These are phyloP conservation scores for Drosophila austrosaltans DNA, from an alignment of 2,888 invertebrate species.

Conservation along the genomic window DNA sequence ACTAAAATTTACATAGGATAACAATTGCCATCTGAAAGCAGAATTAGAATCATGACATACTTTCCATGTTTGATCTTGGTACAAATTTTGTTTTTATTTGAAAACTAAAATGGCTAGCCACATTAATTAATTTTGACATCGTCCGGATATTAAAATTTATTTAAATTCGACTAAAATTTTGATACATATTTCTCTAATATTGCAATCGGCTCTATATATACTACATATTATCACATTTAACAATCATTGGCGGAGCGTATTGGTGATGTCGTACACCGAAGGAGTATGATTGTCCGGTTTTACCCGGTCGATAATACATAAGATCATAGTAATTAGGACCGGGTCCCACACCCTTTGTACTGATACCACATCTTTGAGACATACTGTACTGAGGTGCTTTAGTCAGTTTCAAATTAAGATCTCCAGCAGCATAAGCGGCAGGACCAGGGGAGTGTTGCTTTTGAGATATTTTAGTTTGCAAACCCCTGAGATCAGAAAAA, in stretches of 20 bases:
- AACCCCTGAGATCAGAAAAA: constrained; percentile 61
- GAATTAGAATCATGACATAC: constrained; percentile 19
- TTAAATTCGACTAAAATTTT: constrained; percentile 33
- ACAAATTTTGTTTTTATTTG: no score
- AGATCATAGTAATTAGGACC: constrained; percentile 80
- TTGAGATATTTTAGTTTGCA: constrained; percentile 46
- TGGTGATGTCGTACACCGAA: constrained; percentile 80
- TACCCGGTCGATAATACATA: constrained; percentile 79
- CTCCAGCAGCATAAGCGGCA: constrained; percentile 76
- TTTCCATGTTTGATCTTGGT: not conserved
- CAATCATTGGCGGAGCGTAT: constrained; percentile 81
- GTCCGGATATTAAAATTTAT: constrained; percentile 1
- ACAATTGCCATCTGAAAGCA: not conserved
- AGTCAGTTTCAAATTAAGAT: constrained; percentile 60
- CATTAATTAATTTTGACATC: not conserved
- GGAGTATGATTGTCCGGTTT: constrained; percentile 71
- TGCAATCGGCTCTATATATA: constrained; percentile 43
- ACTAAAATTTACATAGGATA: constrained; percentile 14
- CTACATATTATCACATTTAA: constrained; percentile 81
- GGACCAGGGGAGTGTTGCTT: constrained; percentile 80
- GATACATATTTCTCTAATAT: constrained; percentile 62
- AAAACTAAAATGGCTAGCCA: not conserved
- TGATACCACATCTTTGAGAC: constrained; percentile 47
- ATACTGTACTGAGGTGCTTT: constrained; percentile 78
- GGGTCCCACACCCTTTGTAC: constrained; percentile 58